Base-by-base conservation (phyloP, 2,797 vertebrate species). In the Helostoma temminkii region DNA sequence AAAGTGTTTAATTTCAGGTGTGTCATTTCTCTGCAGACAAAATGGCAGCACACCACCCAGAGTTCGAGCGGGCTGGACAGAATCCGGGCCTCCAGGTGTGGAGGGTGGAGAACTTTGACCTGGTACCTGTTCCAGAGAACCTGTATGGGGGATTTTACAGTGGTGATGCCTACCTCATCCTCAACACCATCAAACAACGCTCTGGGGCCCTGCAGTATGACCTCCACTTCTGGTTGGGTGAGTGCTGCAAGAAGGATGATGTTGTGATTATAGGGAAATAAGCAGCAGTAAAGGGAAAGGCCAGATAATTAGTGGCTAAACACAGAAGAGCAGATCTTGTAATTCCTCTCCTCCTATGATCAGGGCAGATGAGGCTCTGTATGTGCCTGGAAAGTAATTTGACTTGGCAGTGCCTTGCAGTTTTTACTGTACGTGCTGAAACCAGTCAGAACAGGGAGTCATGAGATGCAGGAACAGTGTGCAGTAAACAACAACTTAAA, bases 201-300 rank as follows among this genome's bases (percentile, higher is more conserved):
- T 96, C 93, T 0, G 97, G 98, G 2, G 94, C 81, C 71, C 93
- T 99, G 73, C 98, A 99, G 92, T 98, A 96, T 0, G 98, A 99
- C 80, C 92, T 99, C 52, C 98, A 99, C 83, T 99, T 96, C 93
- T 99, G 98, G 98, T 81, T 99, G 55, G 98, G 98, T 99, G 85
- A 91, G 92, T 63, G 41, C 28, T 39, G 21, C 0, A 6, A 55
- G 28, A 15, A 2, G 1, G 6, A 53, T 0, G 5, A 11, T 11
- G 2, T 54, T 22, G 8, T 22, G 11, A 25, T 53, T 43, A 21
- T 15, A 61, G 39, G 22, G 57, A 49, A 30, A 42, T 15, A 7
- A 46, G 34, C 18, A 9, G 43, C 9, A 2, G 2, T 16, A 43
- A 41, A 71, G 19, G 16, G 32, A 15, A 34, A 34, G 14, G 14